These are phyloP conservation scores for Ramphastos sulfuratus DNA, from an alignment of 2,113 vertebrate species.

Conservation along the genomic window DNA sequence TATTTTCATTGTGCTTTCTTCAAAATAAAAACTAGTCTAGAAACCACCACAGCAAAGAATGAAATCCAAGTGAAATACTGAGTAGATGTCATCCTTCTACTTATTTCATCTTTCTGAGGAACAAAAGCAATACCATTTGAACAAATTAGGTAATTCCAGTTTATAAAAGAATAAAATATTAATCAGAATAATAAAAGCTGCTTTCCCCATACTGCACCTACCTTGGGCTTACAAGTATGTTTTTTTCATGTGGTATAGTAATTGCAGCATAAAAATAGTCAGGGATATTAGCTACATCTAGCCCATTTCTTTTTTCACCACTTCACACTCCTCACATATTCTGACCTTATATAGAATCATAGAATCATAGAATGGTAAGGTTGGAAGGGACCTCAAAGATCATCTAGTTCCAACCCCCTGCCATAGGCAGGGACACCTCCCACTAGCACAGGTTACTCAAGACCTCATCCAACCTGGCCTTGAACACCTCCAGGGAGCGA, in stretches of 20 bases:
- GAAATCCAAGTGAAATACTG: background rate
- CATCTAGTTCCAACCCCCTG: too few relatives aligned
- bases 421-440: too few relatives aligned
- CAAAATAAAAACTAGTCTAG: background rate
- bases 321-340: fast-evolving
- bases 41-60: background rate
- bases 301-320: background rate
- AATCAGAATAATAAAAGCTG: background rate
- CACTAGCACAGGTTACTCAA: too few relatives aligned
- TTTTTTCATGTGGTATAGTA: background rate
- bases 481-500: too few relatives aligned
- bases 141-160: background rate
- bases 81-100: background rate
- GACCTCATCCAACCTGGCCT: too few relatives aligned
- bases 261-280: background rate
- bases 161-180: background rate
- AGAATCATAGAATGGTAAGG: too few relatives aligned
- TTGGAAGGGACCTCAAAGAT: too few relatives aligned
- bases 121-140: background rate
- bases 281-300: background rate
- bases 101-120: background rate
- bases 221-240: background rate
- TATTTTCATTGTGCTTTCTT: background rate
- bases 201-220: background rate
- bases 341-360: too few relatives aligned